Conservation (phyloP, 2,888 invertebrate species). For the Tenthredo amoena region DNA sequence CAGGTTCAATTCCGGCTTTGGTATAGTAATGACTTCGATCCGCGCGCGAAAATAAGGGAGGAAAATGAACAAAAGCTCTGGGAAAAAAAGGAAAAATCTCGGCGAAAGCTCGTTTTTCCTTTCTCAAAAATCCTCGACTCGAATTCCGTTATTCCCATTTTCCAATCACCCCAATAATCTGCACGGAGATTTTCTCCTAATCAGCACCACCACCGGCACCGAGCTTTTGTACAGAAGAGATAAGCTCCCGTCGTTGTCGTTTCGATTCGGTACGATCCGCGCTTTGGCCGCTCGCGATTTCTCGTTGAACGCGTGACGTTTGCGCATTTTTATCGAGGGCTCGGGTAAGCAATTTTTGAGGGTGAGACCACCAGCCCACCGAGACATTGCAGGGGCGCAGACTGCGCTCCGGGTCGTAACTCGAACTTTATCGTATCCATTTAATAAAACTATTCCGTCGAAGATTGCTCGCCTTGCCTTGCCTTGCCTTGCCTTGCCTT, state of each 20-base stretch:
- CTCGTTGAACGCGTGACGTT: conserved; percentile 24
- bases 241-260: conserved; percentile 25
- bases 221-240: conserved; percentile 2
- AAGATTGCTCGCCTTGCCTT: conserved; percentile 27
- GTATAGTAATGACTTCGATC: neutral
- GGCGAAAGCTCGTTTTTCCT: neutral
- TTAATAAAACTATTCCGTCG: conserved; percentile 50
- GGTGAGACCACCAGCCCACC: conserved; percentile 11
- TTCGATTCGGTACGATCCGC: neutral
- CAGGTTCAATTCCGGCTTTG: neutral
- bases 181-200: conserved; percentile 3
- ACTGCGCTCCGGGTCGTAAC: conserved; percentile 41
- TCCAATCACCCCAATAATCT: neutral
- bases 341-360: conserved; percentile 44
- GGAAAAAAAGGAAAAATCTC: too few relatives aligned
- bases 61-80: too few relatives aligned
- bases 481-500: neutral
- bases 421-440: conserved; percentile 46
- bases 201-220: neutral
- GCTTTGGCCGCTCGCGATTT: neutral
- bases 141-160: neutral
- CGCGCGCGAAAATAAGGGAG: too few relatives aligned
- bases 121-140: neutral
- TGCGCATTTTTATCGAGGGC: conserved; percentile 39
- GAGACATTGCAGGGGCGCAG: conserved; percentile 24